phyloP scores from a whole-genome alignment of 2,888 invertebrate species.

The Drosophila bunnanda region DNA sequence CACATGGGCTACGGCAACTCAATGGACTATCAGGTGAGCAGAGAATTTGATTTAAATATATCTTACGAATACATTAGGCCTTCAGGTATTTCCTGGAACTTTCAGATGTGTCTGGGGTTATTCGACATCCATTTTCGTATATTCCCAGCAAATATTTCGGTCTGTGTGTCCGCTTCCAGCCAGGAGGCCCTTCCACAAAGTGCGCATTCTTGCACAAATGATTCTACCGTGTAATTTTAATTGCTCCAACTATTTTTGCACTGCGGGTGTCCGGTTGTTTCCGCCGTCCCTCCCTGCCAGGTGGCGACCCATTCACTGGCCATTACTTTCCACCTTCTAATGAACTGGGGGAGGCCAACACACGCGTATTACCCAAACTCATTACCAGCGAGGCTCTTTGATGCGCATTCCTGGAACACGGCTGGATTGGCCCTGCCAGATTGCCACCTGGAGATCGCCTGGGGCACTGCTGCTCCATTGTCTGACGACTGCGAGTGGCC shows the following conservation, averaged over 20 bases:
- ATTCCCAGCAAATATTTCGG: background rate
- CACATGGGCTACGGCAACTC: slow-evolving; percentile 97
- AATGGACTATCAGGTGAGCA: slow-evolving; percentile 93
- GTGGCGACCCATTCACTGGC: slow-evolving; percentile 18
- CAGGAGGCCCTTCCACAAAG: background rate
- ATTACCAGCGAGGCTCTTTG: slow-evolving; percentile 69
- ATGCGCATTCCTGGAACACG: slow-evolving; percentile 57
- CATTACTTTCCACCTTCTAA: slow-evolving; percentile 42
- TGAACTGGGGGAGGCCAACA: slow-evolving; percentile 40
- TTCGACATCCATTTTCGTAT: background rate
- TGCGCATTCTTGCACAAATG: slow-evolving; percentile 56
- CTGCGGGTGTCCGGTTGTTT: slow-evolving; percentile 20
- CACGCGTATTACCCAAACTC: slow-evolving; percentile 53
- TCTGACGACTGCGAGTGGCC: slow-evolving; percentile 43
- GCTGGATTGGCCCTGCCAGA: slow-evolving; percentile 51
- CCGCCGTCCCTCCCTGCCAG: background rate
- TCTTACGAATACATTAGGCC: background rate
- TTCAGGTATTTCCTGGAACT: background rate
- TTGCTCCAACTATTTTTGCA: slow-evolving; percentile 40
- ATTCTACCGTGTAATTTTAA: slow-evolving; percentile 61
- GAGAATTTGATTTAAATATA: background rate
- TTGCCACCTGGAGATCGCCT: slow-evolving; percentile 53
- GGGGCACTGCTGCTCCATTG: slow-evolving; percentile 51
- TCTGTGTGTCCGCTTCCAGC: background rate
- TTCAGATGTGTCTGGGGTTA: background rate